Conservation (phyloP, 2,888 invertebrate species). For the Folsomia manolachei region DNA sequence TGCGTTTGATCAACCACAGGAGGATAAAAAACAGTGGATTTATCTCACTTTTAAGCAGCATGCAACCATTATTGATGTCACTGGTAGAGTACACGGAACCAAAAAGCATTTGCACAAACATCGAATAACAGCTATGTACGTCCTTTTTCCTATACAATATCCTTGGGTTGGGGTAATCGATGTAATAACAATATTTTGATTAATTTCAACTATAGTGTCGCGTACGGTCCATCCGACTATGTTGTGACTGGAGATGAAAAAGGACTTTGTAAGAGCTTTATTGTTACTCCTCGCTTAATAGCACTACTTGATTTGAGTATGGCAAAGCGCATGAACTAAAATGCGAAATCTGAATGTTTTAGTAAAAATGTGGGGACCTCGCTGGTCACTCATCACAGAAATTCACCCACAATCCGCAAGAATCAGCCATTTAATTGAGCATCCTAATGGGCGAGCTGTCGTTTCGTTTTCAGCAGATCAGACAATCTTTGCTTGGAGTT, state of each 20-base stretch:
- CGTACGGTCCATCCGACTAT: conserved; percentile 42
- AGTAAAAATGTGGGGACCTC: conserved; percentile 49
- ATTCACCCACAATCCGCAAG: conserved; percentile 40
- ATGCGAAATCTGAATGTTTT: conserved; percentile 1
- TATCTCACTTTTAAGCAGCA: conserved; percentile 45
- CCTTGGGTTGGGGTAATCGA: no score
- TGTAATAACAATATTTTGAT: no score
- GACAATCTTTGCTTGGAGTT: conserved; percentile 44
- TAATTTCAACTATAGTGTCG: no score
- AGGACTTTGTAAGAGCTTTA: conserved; percentile 35
- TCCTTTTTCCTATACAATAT: no score
- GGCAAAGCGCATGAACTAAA: no score
- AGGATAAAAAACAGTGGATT: conserved; percentile 50
- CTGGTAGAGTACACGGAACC: conserved; percentile 47
- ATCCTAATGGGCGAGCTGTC: conserved; percentile 44
- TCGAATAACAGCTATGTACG: conserved; percentile 46
- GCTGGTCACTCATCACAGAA: conserved; percentile 43
- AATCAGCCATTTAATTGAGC: conserved; percentile 44
- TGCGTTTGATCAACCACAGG: conserved; percentile 44
- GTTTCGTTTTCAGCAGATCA: conserved; percentile 46
- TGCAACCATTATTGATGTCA: conserved; percentile 44
- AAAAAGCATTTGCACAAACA: conserved; percentile 46
- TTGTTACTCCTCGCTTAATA: neutral
- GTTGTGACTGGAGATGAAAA: conserved; percentile 50
- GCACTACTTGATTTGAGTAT: neutral